Evolutionary conservation across 2,113 vertebrate species (phyloP).

Genomic region (Elachura formosa): DNA sequence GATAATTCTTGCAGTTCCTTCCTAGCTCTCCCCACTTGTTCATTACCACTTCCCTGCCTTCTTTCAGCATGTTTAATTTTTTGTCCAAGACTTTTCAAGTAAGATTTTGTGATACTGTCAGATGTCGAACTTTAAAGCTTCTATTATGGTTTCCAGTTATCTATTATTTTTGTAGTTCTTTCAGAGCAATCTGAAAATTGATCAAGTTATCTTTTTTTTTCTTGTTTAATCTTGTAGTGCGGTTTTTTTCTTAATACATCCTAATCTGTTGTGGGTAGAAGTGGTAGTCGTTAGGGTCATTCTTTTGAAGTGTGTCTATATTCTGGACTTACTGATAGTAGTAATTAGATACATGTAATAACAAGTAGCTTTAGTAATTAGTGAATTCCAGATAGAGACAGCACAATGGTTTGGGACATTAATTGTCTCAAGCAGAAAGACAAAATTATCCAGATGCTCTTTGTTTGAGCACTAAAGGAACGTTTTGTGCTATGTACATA

Average conservation of each 20-base stretch:
- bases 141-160: constrained; percentile 26
- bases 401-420: background rate
- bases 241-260: background rate
- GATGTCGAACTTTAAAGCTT: constrained; percentile 41
- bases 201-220: background rate
- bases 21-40: background rate
- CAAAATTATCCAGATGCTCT: background rate
- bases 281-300: constrained; percentile 21
- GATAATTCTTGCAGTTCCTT: background rate
- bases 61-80: constrained; percentile 25
- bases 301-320: constrained; percentile 2
- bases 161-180: constrained; percentile 45
- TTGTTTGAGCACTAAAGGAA: background rate
- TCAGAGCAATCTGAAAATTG: constrained; percentile 40
- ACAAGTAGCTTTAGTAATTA: constrained; percentile 34
- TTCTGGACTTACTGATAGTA: constrained; percentile 38
- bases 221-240: background rate
- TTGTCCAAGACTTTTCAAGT: constrained; percentile 28
- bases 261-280: constrained; percentile 7
- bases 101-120: constrained; percentile 46
- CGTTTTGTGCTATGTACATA: accelerated
- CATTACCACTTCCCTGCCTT: background rate
- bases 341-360: constrained; percentile 29
- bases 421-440: background rate
- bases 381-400: background rate